Percentiles rank a stretch among this genome's conserved stretches.
Conservation (phyloP, 2,888 invertebrate genomes). For the Cheilosia pagana region DNA sequence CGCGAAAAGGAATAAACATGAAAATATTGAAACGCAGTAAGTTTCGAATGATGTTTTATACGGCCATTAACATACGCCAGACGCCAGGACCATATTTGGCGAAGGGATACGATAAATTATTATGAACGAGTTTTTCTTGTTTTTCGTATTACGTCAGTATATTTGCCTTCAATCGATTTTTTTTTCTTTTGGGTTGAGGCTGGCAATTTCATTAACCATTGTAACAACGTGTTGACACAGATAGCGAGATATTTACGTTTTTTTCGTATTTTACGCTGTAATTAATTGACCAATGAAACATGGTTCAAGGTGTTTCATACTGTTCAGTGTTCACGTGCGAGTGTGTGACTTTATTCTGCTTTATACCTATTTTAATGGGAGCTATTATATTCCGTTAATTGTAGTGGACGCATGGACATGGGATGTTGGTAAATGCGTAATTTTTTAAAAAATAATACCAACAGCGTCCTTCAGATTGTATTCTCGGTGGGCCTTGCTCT, state of each 20-base stretch:
- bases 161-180: conserved; percentile 15
- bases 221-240: conserved; percentile 35
- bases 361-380: too few relatives aligned
- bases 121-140: background rate
- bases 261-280: conserved; percentile 12
- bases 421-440: background rate
- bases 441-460: too few relatives aligned
- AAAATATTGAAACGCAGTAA: conserved; percentile 45
- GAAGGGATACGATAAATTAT: conserved; percentile 26
- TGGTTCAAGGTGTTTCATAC: background rate
- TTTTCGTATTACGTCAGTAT: background rate
- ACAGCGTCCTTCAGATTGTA: too few relatives aligned
- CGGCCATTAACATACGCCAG: conserved; percentile 41
- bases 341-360: background rate
- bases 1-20: conserved; percentile 38
- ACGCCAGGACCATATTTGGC: conserved; percentile 35
- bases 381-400: background rate
- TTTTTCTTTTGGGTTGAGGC: background rate
- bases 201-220: conserved; percentile 23
- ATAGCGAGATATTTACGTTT: conserved; percentile 22
- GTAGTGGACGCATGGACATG: background rate
- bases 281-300: conserved; percentile 47
- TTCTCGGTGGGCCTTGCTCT: too few relatives aligned
- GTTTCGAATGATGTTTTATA: conserved; percentile 26
- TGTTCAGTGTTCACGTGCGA: background rate